Evolutionary conservation across 2,113 vertebrate genomes (phyloP).

Genomic region (Gavia stellata): DNA sequence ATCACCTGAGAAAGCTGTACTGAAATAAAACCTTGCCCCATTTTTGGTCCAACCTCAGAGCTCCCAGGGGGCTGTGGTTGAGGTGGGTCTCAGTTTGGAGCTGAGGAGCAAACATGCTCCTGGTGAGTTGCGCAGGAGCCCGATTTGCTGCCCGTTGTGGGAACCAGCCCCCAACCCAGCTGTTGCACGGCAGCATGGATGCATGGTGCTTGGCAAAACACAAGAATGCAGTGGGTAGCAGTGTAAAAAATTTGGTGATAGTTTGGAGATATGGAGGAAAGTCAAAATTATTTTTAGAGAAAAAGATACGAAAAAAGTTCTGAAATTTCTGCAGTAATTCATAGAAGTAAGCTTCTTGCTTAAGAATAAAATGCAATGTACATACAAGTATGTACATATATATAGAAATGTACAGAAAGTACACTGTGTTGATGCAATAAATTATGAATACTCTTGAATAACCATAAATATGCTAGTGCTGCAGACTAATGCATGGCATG

Average conservation of each 20-base stretch:
- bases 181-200: background rate
- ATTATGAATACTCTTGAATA: background rate
- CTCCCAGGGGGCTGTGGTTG: background rate
- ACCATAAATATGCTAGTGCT: background rate
- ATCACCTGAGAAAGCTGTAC: background rate
- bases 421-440: background rate
- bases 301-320: background rate
- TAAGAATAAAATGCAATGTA: background rate
- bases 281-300: background rate
- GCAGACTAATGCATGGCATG: background rate
- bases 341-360: background rate
- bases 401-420: background rate
- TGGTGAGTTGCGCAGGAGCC: rapidly evolving
- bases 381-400: no score
- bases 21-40: background rate
- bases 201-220: background rate
- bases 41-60: background rate
- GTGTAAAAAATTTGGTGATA: background rate
- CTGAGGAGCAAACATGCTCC: background rate
- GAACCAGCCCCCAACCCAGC: no score
- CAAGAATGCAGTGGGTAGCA: background rate
- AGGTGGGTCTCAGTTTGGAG: background rate
- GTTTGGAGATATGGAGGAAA: background rate
- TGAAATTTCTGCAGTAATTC: background rate
- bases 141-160: rapidly evolving